A percentile compares a stretch with the other conserved stretches of the same genome.
phyloP scores from a whole-genome alignment of 2,888 invertebrate genomes.

The Agriopis aurantiaria region DNA sequence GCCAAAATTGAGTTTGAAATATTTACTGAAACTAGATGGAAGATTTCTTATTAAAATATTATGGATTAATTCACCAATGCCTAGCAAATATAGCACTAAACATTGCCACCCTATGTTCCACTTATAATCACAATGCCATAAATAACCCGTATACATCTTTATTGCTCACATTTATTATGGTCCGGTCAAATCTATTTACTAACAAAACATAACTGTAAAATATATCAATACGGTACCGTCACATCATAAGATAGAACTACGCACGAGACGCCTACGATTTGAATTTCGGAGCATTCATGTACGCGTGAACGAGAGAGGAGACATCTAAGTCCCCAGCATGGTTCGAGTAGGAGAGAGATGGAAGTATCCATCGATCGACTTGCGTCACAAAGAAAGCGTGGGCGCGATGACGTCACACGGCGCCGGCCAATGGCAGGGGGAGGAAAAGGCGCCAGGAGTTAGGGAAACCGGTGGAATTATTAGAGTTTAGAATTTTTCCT shows the following conservation, averaged over 20 bases:
- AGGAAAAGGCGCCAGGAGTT: constrained; percentile 78
- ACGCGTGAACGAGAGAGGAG: constrained; percentile 63
- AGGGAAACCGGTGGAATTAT: constrained; percentile 62
- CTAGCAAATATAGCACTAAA: too few species aligned
- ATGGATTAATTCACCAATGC: too few species aligned
- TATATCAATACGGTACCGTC: constrained; percentile 57
- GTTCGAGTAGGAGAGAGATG: constrained; percentile 56
- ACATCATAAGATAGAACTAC: constrained; percentile 63
- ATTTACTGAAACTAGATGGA: too few species aligned
- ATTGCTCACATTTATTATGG: constrained; percentile 37
- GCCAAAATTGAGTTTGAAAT: too few species aligned
- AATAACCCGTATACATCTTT: constrained; percentile 38
- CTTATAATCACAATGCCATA: constrained; percentile 24
- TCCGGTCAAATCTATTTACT: constrained; percentile 64
- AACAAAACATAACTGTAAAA: constrained; percentile 70
- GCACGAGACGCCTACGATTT: constrained; percentile 81
- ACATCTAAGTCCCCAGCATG: constrained; percentile 26
- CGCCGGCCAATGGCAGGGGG: constrained; percentile 68
- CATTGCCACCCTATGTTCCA: too few species aligned
- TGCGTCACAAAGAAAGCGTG: constrained; percentile 83
- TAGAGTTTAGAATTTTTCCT: constrained; percentile 30
- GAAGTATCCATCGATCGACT: constrained; percentile 76
- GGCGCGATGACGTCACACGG: constrained; percentile 83
- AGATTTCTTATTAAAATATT: too few species aligned
- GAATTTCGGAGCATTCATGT: constrained; percentile 77